Percentiles rank a stretch among this genome's conserved stretches.
phyloP scores from a whole-genome alignment of 1,140 invertebrate genomes.

The Penaeus japonicus region DNA sequence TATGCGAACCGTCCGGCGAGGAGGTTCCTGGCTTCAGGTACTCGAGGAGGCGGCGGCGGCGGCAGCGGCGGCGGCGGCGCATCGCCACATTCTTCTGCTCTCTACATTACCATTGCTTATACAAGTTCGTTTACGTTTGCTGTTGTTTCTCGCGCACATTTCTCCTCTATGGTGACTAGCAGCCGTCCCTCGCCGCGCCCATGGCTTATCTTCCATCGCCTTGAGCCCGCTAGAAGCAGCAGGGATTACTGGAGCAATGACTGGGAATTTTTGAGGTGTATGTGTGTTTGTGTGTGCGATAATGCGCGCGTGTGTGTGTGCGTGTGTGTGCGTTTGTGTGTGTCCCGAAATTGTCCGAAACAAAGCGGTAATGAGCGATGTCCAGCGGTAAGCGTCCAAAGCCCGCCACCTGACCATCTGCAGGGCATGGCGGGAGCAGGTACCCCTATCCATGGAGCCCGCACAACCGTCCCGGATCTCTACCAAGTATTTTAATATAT shows the following conservation, averaged over 20 bases:
- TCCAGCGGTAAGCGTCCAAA: background rate
- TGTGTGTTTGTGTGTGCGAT: background rate
- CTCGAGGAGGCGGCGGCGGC: no score
- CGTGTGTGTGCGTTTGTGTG: background rate
- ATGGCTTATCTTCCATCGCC: no score
- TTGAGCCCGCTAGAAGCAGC: background rate
- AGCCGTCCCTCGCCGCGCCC: no score
- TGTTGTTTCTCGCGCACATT: no score
- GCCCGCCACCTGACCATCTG: slow-evolving; percentile 39
- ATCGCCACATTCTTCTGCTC: no score
- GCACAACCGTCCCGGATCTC: slow-evolving; percentile 21
- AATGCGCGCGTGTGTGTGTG: background rate
- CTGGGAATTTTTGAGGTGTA: background rate
- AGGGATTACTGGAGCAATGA: slow-evolving; percentile 8
- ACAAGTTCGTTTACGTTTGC: no score
- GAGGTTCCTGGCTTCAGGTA: no score
- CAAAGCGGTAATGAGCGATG: slow-evolving; percentile 28
- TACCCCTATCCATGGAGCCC: slow-evolving; percentile 21
- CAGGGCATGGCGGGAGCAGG: slow-evolving; percentile 35
- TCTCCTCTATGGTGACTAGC: no score
- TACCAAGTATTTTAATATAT: slow-evolving; percentile 21
- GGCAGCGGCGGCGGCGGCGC: no score
- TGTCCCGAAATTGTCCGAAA: slow-evolving; percentile 1
- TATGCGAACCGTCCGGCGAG: no score
- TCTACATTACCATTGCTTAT: no score